Percentiles rank a stretch among this genome's conserved stretches.
Conservation (phyloP, 2,888 invertebrate species). For the Drosophila paracracens region DNA sequence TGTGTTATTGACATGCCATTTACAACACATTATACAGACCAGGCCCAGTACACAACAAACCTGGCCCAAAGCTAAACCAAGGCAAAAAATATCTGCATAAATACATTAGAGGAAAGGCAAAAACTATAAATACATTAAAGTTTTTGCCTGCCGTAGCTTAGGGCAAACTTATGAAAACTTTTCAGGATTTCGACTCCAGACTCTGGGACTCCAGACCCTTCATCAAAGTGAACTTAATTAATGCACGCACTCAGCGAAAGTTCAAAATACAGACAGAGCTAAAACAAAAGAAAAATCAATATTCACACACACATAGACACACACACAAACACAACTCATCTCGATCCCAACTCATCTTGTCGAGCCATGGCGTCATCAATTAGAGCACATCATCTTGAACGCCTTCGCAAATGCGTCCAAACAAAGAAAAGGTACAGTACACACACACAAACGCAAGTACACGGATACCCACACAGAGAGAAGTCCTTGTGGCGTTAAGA, state of each 20-base stretch:
- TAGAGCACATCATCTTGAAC: slow-evolving; percentile 73
- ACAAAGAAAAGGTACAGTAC: slow-evolving; percentile 58
- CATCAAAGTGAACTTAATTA: slow-evolving; percentile 82
- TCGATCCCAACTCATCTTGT: slow-evolving; percentile 4
- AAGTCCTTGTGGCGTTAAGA: slow-evolving; percentile 39
- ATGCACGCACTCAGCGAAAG: slow-evolving; percentile 47
- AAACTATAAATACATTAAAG: background rate
- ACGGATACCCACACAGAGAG: background rate
- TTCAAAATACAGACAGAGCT: slow-evolving; percentile 3
- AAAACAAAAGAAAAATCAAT: slow-evolving; percentile 64
- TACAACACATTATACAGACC: slow-evolving; percentile 38
- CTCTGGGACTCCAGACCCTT: slow-evolving; percentile 54
- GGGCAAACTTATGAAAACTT: slow-evolving; percentile 46
- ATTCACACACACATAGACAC: slow-evolving; percentile 35
- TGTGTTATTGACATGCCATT: slow-evolving; percentile 51
- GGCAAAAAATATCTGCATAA: slow-evolving; percentile 27
- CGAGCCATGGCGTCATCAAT: slow-evolving; percentile 66
- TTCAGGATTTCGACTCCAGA: slow-evolving; percentile 17
- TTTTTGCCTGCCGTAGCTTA: slow-evolving; percentile 2
- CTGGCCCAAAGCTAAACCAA: background rate
- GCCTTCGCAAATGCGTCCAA: slow-evolving; percentile 35
- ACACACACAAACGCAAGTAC: background rate
- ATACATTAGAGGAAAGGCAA: slow-evolving; percentile 11
- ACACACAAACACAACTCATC: background rate
- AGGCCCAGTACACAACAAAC: background rate